Conservation (phyloP, 1,140 invertebrate genomes). For the Daktulosphaira vitifoliae region DNA sequence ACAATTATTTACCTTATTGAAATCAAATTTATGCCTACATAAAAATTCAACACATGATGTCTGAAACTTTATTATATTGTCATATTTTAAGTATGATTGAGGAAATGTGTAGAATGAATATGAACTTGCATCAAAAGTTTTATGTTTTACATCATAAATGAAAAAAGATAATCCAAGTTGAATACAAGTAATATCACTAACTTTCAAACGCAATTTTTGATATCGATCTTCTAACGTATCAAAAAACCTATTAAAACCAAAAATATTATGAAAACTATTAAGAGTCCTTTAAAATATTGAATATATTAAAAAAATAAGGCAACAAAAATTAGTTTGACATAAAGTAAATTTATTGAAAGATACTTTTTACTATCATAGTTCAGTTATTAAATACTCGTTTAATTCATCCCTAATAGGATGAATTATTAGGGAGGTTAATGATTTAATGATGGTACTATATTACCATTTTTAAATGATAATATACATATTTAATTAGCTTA, state of each 20-base stretch:
- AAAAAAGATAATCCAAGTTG: constrained; percentile 9
- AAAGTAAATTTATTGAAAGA: not conserved
- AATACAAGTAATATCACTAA: constrained; percentile 25
- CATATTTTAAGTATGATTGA: constrained; percentile 11
- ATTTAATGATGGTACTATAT: too few relatives aligned
- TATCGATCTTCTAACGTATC: constrained; percentile 10
- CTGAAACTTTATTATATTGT: constrained; percentile 1
- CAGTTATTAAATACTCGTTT: too few relatives aligned
- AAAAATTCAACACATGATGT: constrained; percentile 28
- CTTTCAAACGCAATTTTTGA: not conserved
- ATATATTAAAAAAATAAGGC: too few relatives aligned
- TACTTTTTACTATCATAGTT: too few relatives aligned
- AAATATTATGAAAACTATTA: too few relatives aligned
- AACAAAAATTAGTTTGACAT: too few relatives aligned
- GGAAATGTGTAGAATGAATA: constrained; percentile 21
- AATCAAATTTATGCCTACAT: constrained; percentile 24
- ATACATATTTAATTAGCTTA: too few relatives aligned
- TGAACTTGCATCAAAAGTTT: not conserved
- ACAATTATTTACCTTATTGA: constrained; percentile 18
- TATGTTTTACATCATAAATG: not conserved
- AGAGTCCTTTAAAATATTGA: too few relatives aligned
- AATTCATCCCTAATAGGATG: too few relatives aligned
- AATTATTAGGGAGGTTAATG: too few relatives aligned
- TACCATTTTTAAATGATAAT: too few relatives aligned
- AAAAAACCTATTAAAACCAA: constrained; percentile 16